Percentiles rank a stretch among this genome's conserved stretches.
These are phyloP conservation scores for Syrrhaptes paradoxus DNA, from an alignment of 2,113 vertebrate species.

Conservation along the genomic window DNA sequence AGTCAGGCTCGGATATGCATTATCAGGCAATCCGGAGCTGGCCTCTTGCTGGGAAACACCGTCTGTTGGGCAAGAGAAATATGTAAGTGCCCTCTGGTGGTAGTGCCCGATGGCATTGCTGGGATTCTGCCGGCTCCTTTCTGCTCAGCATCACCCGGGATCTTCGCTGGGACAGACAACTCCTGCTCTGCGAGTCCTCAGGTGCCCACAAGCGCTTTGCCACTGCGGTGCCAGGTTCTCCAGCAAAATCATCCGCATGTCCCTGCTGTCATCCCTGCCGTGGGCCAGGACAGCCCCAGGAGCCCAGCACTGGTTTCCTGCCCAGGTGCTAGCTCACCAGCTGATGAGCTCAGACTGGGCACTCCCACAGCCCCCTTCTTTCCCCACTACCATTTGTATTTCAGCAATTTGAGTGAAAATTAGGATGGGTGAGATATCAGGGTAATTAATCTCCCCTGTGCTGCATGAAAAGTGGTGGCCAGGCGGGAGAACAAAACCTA, in stretches of 20 bases:
- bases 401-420: neutral
- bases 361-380: rapidly evolving
- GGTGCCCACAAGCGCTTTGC: rapidly evolving
- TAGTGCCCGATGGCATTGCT: neutral
- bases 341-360: neutral
- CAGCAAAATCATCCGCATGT: neutral
- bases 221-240: rapidly evolving
- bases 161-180: neutral
- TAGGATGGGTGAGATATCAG: rapidly evolving
- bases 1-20: conserved; percentile 18
- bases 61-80: neutral
- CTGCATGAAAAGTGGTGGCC: neutral
- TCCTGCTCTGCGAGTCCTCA: neutral
- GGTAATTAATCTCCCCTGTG: neutral
- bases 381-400: neutral
- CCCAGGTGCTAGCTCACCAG: neutral
- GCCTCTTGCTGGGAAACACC: neutral
- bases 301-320: neutral
- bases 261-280: neutral
- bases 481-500: neutral
- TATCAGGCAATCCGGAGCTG: conserved; percentile 13
- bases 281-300: neutral
- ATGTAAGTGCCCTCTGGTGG: conserved; percentile 48
- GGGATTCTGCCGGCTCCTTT: neutral
- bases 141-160: neutral